Conservation (phyloP, 2,797 vertebrate species). For the Pelochelys cantorii region DNA sequence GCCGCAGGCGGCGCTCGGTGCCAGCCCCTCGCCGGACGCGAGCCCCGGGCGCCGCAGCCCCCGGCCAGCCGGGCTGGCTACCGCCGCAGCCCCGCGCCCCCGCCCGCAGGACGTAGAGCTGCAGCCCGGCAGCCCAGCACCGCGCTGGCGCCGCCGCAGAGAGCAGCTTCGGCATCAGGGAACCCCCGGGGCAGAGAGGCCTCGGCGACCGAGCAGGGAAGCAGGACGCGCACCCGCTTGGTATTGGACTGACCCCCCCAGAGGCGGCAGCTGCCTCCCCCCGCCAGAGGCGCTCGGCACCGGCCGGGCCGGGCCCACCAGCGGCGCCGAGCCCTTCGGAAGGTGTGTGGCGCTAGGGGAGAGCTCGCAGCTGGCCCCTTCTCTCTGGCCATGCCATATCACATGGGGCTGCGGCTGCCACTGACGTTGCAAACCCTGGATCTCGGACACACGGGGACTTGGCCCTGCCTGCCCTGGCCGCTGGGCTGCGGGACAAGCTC, state of each 20-base stretch:
- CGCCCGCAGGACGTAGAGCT: constrained; percentile 54
- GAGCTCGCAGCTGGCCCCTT: background rate
- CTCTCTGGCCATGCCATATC: background rate
- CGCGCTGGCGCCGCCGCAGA: constrained; percentile 6
- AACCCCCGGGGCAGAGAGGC: background rate
- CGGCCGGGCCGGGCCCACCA: background rate
- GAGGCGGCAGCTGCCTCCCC: background rate
- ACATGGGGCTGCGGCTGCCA: background rate
- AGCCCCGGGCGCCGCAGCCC: background rate
- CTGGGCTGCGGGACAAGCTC: background rate
- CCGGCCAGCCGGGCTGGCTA: background rate
- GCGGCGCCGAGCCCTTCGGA: too few relatives aligned
- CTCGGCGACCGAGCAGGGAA: background rate
- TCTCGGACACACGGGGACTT: background rate
- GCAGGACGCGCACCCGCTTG: background rate
- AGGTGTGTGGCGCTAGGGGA: background rate
- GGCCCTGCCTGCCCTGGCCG: background rate
- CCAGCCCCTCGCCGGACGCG: constrained; percentile 54
- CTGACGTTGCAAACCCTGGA: background rate
- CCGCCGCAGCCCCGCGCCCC: background rate
- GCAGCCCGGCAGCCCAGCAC: background rate
- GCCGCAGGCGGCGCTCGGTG: constrained; percentile 87
- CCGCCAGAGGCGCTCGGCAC: too few relatives aligned
- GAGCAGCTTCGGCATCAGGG: background rate
- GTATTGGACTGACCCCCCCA: background rate